Evolutionary conservation across 1,140 invertebrate species (phyloP).

Genomic region (Gerris buenoi): DNA sequence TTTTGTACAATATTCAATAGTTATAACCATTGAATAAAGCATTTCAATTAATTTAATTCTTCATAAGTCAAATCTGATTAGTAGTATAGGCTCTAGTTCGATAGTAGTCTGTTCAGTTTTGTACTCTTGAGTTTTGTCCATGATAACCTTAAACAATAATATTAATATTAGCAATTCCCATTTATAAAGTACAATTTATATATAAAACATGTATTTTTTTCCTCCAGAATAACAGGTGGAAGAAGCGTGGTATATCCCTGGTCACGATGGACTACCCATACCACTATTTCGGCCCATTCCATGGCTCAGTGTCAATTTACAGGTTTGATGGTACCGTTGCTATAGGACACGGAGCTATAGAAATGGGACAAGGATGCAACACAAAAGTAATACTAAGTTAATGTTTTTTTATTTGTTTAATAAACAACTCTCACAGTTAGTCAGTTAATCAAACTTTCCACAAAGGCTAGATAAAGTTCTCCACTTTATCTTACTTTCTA

Average conservation of each 20-base stretch:
- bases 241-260: slow-evolving; percentile 50
- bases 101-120: not conserved
- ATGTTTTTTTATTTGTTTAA: not conserved
- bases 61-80: not conserved
- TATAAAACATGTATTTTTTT: not conserved
- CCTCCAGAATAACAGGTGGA: slow-evolving; percentile 62
- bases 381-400: slow-evolving; percentile 35
- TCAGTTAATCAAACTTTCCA: not conserved
- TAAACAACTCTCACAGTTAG: not conserved
- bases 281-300: slow-evolving; percentile 39
- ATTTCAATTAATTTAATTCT: too few relatives aligned
- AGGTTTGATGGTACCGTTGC: slow-evolving; percentile 59
- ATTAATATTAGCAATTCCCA: not conserved
- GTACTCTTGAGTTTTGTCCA: not conserved
- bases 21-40: too few relatives aligned
- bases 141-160: not conserved
- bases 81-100: not conserved
- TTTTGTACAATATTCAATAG: too few relatives aligned
- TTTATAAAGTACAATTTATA: not conserved
- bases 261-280: slow-evolving; percentile 43
- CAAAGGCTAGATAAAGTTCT: not conserved
- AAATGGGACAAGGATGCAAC: slow-evolving; percentile 75
- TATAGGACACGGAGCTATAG: slow-evolving; percentile 59
- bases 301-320: slow-evolving; percentile 52
- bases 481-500: not conserved